These are phyloP conservation scores for Melitaea cinxia DNA, from an alignment of 1,140 invertebrate species.

Conservation along the genomic window DNA sequence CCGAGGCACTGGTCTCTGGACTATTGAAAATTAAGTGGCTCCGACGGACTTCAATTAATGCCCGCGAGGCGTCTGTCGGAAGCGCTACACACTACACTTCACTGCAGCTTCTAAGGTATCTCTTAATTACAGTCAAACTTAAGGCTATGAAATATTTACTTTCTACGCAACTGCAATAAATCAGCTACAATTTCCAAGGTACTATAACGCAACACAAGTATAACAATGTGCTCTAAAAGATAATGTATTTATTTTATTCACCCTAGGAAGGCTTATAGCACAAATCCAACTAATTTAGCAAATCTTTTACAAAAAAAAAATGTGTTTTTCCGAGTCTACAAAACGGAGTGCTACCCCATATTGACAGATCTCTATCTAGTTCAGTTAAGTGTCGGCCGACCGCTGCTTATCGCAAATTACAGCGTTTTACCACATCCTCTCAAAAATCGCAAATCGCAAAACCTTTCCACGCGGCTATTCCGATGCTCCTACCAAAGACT, in stretches of 20 bases:
- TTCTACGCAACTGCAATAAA: not conserved
- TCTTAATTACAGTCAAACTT: not conserved
- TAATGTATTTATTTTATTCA: constrained; percentile 32
- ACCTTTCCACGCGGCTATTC: constrained; percentile 50
- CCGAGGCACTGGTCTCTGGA: constrained; percentile 32
- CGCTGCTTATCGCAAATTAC: constrained; percentile 71
- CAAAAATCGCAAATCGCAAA: constrained; percentile 62
- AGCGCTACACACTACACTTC: constrained; percentile 26
- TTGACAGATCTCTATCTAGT: constrained; percentile 59
- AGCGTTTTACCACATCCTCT: constrained; percentile 63
- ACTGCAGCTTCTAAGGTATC: not conserved
- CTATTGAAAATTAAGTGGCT: constrained; percentile 69
- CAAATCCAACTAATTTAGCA: constrained; percentile 27
- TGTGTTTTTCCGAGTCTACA: constrained; percentile 16
- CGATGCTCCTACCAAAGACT: constrained; percentile 43
- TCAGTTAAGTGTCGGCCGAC: constrained; percentile 49
- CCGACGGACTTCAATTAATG: constrained; percentile 66
- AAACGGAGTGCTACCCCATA: constrained; percentile 39
- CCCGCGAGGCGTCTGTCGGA: constrained; percentile 47
- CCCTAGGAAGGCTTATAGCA: not conserved
- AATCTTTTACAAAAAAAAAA: constrained; percentile 37
- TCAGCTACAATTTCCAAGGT: not conserved
- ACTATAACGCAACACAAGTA: not conserved
- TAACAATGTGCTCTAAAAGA: not conserved
- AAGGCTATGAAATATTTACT: not conserved